Conservation (phyloP, 2,888 invertebrate genomes). For the Diadromus collaris region DNA sequence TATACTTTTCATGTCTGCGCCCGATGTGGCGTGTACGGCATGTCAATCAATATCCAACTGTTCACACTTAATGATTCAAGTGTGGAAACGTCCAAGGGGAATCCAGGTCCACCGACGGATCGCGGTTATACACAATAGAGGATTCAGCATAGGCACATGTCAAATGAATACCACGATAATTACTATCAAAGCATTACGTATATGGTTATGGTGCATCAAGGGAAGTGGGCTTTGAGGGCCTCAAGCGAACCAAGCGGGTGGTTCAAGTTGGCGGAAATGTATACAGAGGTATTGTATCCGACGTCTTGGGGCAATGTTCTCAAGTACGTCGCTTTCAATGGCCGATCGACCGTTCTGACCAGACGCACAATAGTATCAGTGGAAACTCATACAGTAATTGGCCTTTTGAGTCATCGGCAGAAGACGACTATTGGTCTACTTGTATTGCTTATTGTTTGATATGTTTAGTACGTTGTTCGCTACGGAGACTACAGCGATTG, state of each 20-base stretch:
- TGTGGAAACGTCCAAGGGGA: neutral
- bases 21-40: neutral
- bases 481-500: neutral
- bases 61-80: neutral
- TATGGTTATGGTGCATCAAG: neutral
- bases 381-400: neutral
- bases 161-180: neutral
- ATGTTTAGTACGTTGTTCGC: neutral
- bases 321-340: neutral
- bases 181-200: neutral
- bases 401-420: neutral
- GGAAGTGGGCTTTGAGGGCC: slow-evolving; percentile 1
- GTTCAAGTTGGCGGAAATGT: neutral
- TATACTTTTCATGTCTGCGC: neutral
- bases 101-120: neutral
- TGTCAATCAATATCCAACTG: neutral
- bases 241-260: slow-evolving; percentile 1
- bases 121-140: neutral
- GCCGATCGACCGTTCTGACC: neutral
- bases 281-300: neutral
- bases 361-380: neutral
- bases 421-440: neutral
- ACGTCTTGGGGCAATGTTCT: neutral
- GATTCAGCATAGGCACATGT: neutral
- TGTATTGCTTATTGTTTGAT: neutral